A percentile compares a stretch with the other conserved stretches of the same genome.
phyloP scores from a whole-genome alignment of 2,113 vertebrate genomes.

The Cavia porcellus region DNA sequence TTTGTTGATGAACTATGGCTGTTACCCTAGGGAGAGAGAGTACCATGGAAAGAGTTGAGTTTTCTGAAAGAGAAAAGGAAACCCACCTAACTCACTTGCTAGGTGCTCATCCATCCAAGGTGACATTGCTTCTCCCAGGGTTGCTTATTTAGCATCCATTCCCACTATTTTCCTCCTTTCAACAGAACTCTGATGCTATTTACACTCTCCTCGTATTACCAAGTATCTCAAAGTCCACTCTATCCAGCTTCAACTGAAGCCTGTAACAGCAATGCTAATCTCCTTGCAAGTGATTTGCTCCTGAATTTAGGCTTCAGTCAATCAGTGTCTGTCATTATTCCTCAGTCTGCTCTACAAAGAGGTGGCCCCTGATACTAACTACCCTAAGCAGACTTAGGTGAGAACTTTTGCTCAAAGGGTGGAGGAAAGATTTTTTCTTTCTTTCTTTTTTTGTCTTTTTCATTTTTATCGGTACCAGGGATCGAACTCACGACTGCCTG shows the following conservation, averaged over 20 bases:
- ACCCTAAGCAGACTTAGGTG: not conserved
- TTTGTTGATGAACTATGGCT: not conserved
- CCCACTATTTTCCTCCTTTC: not conserved
- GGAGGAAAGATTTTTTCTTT: not conserved
- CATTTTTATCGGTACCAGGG: no score
- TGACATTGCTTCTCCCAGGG: not conserved
- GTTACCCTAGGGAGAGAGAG: not conserved
- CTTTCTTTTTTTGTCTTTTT: no score
- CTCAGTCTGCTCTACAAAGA: not conserved
- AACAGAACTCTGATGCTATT: not conserved
- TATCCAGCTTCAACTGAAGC: not conserved
- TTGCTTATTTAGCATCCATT: not conserved
- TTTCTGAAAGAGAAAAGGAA: not conserved
- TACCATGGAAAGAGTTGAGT: not conserved
- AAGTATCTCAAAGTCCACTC: not conserved
- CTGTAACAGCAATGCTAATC: not conserved
- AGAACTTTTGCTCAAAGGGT: not conserved
- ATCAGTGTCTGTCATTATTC: not conserved
- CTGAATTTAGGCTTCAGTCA: not conserved
- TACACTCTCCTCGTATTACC: not conserved
- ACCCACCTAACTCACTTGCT: not conserved
- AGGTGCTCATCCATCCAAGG: not conserved
- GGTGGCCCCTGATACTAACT: not conserved
- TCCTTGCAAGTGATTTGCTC: not conserved
- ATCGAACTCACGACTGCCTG: no score